Evolutionary conservation across 2,888 invertebrate genomes (phyloP), one percentile per base, ranked within the genome.

Genomic region (Plagodis pulveraria): DNA sequence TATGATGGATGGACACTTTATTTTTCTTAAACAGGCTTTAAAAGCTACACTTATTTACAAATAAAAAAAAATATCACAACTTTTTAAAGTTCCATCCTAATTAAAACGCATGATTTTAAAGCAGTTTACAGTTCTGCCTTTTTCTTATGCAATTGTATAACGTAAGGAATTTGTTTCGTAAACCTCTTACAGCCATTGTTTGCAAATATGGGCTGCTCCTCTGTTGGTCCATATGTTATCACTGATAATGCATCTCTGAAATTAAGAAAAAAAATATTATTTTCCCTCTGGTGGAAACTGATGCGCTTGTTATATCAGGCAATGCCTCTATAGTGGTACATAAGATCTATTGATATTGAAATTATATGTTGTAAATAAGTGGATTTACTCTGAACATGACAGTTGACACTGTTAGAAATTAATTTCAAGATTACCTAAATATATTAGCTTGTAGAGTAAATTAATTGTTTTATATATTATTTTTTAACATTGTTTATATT

Each of bases 111-210:
- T 42, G n/a, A 48, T 40, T 34, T 43, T 42, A 49, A 45, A 38
- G 35, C 49, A 50, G 40, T 56, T 69, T 70, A 82, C 43, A 81
- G 67, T 67, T 83, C 83, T 46, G 47, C 51, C 47, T 79, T 79
- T 50, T 61, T 66, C 70, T 77, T 85, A 75, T 89, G 72, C 67
- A 91, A 93, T 62, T 89, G 80, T 87, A 92, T 84, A 41, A 92
- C 76, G 67, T 89, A 92, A 42, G 92, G 95, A 60, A 96, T 95
- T 91, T 98, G 98, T 78, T 96, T 95, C 61, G 95, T 95, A 42
- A 99, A 94, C 71, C 97, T 93, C 85, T 99, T 99, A 85, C 99
- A 99, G 5, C 99, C 99, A 53, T 96, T 95, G 67, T 94, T 95
- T 5, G 98, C 96, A 84, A 96, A 99, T 55, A 97, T 84, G 0